Percentiles rank a stretch among this genome's conserved stretches.
phyloP scores from a whole-genome alignment of 1,140 invertebrate genomes.

The Tetramorium alpestre region DNA sequence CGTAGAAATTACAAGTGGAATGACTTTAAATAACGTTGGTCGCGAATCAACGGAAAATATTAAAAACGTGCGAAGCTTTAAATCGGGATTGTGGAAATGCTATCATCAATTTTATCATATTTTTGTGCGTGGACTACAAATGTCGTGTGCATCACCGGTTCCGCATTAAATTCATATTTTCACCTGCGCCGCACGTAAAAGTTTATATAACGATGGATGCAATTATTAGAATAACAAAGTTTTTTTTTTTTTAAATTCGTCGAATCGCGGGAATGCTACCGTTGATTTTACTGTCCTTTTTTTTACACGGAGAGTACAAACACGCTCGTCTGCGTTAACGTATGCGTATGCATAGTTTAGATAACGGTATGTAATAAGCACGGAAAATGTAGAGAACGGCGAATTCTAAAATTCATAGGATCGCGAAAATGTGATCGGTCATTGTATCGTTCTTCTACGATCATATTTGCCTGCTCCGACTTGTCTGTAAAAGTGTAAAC shows the following conservation, averaged over 20 bases:
- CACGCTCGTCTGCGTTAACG: not conserved
- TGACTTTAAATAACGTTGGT: not conserved
- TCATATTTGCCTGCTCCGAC: not conserved
- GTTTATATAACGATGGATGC: conserved; percentile 8
- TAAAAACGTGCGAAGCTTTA: not conserved
- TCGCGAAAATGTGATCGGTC: conserved; percentile 19
- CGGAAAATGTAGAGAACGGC: conserved; percentile 1
- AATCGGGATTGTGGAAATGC: not conserved
- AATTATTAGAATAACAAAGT: not conserved
- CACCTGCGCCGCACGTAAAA: not conserved
- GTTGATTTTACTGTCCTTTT: not conserved
- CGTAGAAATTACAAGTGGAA: not conserved
- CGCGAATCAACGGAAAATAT: not conserved
- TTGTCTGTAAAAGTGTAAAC: not conserved
- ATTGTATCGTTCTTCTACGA: not conserved
- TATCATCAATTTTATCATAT: not conserved
- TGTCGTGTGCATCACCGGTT: not conserved
- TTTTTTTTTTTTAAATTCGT: not conserved
- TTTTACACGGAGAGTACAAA: not conserved
- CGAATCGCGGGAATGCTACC: not conserved
- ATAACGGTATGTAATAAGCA: conserved; percentile 24
- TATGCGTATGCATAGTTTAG: conserved; percentile 9
- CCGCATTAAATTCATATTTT: not conserved
- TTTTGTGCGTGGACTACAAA: not conserved
- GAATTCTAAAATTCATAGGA: conserved; percentile 24